Evolutionary conservation across 2,797 vertebrate genomes (phyloP).

Genomic region (Glossophaga mutica): DNA sequence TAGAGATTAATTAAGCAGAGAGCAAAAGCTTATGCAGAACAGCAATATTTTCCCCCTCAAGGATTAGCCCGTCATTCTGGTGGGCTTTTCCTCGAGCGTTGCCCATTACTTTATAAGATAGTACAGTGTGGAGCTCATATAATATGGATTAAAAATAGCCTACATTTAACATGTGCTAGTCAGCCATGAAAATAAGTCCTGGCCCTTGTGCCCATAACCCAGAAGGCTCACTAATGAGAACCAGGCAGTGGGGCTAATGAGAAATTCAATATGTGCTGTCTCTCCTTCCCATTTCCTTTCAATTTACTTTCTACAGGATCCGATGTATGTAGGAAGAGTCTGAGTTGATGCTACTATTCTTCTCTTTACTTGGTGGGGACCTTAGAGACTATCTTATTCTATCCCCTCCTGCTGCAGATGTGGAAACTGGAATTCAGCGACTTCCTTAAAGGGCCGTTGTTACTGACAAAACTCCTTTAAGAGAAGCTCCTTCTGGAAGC

Average conservation of each 20-base stretch:
- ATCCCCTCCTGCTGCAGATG: neutral
- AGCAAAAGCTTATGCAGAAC: conserved; percentile 50
- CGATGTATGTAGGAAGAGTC: neutral
- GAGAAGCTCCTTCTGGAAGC: neutral
- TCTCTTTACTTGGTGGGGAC: neutral
- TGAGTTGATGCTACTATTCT: neutral
- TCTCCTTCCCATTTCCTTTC: conserved; percentile 56
- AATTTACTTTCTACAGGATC: conserved; percentile 48
- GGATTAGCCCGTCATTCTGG: neutral
- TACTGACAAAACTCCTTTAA: neutral
- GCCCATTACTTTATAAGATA: conserved; percentile 37
- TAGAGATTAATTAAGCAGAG: conserved; percentile 70
- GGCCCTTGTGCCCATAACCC: conserved; percentile 69
- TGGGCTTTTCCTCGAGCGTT: conserved; percentile 6
- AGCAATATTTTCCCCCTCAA: conserved; percentile 58
- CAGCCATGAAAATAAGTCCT: conserved; percentile 66
- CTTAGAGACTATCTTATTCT: neutral
- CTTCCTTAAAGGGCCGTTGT: neutral
- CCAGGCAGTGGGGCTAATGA: conserved; percentile 74
- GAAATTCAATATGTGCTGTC: conserved; percentile 57
- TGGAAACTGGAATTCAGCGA: neutral
- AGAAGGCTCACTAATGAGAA: conserved; percentile 74
- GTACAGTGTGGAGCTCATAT: conserved; percentile 23
- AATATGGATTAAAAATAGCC: conserved; percentile 45
- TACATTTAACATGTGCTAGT: conserved; percentile 63